Base-by-base conservation (phyloP, 2,888 invertebrate genomes). In the Orthosia incerta region DNA sequence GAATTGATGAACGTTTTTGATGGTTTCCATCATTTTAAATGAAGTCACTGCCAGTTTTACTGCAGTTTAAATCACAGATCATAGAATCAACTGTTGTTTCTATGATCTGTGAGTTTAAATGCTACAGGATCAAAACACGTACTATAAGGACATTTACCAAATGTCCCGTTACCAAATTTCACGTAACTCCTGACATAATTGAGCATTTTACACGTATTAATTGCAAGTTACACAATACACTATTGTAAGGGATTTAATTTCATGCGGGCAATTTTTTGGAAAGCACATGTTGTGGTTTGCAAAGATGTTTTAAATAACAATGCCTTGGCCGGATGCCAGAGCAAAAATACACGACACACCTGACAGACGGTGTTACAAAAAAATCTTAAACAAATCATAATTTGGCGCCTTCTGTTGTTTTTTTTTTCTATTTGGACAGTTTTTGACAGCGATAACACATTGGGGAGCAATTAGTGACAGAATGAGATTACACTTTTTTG, bases 241-340 rank as follows among this genome's bases (percentile, higher is more conserved):
- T 62, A 65, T 78, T 71, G 61, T 63, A 78, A 77, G 60, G 77
- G 53, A 70, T 87, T 83, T 85, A 81, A 84, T 83, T 80, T 85
- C 72, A 67, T n/a, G 45, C 53, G 9, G 31, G 48, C 15, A 50
- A 39, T 46, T 66, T 89, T 86, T 79, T 74, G 60, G 63, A 85
- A 80, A 84, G 78, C 87, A 89, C 86, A 83, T 88, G 86, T 84
- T 89, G 88, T 87, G 88, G 88, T 84, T 87, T 87, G 86, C 70
- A 55, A 86, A 83, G 68, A 78, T 86, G 85, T 88, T 90, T 91
- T 88, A 89, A 91, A 92, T 89, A 90, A 93, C 88, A 92, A 91
- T 88, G 87, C 75, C 74, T 88, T 93, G 94, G 93, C 90, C 46
- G 65, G 69, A 77, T 69, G 92, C 94, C 94, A 93, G 89, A 78